phyloP scores from a whole-genome alignment of 2,113 vertebrate species.

The Paratilapia polleni region DNA sequence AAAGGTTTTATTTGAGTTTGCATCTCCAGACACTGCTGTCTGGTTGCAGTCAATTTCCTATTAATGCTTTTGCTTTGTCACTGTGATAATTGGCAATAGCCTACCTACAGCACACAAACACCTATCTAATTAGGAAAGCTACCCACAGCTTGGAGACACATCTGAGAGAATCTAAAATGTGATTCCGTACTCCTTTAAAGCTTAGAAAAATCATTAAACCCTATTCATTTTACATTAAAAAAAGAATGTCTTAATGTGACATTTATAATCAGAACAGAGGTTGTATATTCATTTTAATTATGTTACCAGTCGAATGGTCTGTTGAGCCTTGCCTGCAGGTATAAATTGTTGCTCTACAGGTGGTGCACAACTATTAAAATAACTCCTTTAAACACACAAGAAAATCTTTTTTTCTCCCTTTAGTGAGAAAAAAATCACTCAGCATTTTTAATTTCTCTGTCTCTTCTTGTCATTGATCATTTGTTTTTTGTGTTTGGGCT shows the following conservation, averaged over 20 bases:
- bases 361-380: neutral
- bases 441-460: neutral
- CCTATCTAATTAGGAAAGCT: slow-evolving; percentile 63
- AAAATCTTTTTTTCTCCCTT: neutral
- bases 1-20: slow-evolving; percentile 53
- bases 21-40: slow-evolving; percentile 50
- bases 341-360: neutral
- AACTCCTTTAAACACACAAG: neutral
- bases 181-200: slow-evolving; percentile 46
- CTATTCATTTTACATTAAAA: slow-evolving; percentile 30
- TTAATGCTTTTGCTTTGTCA: slow-evolving; percentile 71
- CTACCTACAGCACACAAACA: slow-evolving; percentile 57
- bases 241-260: slow-evolving; percentile 35
- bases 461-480: neutral
- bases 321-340: slow-evolving; percentile 5
- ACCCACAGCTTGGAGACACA: slow-evolving; percentile 45
- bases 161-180: slow-evolving; percentile 59
- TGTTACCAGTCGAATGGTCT: slow-evolving; percentile 29
- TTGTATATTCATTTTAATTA: slow-evolving; percentile 32
- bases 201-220: slow-evolving; percentile 41
- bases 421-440: too few relatives aligned
- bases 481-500: neutral
- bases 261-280: slow-evolving; percentile 27
- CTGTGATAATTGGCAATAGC: slow-evolving; percentile 67
- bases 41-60: slow-evolving; percentile 48